A percentile compares a stretch with the other conserved stretches of the same genome.
Conservation (phyloP, 2,888 invertebrate genomes). For the Eumerus sabulonum region DNA sequence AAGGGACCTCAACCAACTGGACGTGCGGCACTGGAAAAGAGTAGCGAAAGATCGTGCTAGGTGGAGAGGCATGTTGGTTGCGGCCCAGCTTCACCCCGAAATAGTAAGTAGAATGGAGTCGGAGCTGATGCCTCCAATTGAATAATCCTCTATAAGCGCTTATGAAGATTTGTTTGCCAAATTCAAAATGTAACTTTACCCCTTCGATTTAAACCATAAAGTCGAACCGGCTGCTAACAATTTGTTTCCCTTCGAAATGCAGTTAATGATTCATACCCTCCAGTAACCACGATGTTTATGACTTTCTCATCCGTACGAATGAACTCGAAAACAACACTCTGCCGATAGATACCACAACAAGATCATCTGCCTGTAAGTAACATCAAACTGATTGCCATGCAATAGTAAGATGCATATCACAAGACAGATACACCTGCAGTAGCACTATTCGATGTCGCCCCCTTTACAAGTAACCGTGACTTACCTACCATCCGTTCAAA, state of each 20-base stretch:
- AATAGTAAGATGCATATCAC: conserved; percentile 55
- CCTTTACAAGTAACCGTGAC: conserved; percentile 24
- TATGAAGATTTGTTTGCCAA: too few species aligned
- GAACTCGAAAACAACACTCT: conserved; percentile 14
- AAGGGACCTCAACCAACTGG: too few species aligned
- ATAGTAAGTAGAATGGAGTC: too few species aligned
- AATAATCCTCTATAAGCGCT: too few species aligned
- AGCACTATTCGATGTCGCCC: conserved; percentile 17
- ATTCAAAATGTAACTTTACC: not conserved
- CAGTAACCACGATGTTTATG: conserved; percentile 61
- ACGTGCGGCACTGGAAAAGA: too few species aligned
- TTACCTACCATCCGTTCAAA: conserved; percentile 39
- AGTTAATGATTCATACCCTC: conserved; percentile 63
- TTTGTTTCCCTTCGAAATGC: conserved; percentile 17
- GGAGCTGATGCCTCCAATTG: too few species aligned
- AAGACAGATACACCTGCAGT: conserved; percentile 47
- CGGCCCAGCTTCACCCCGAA: too few species aligned
- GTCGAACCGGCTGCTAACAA: conserved; percentile 22
- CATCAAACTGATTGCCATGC: conserved; percentile 55
- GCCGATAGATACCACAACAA: conserved; percentile 46
- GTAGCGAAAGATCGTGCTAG: too few species aligned
- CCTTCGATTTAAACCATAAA: not conserved
- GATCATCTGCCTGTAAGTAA: conserved; percentile 42
- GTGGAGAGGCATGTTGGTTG: too few species aligned
- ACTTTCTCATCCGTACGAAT: conserved; percentile 43